Percentiles rank a stretch among this genome's conserved stretches.
These are phyloP conservation scores for Drosophila kuntzei DNA, from an alignment of 2,888 invertebrate species.

Conservation along the genomic window DNA sequence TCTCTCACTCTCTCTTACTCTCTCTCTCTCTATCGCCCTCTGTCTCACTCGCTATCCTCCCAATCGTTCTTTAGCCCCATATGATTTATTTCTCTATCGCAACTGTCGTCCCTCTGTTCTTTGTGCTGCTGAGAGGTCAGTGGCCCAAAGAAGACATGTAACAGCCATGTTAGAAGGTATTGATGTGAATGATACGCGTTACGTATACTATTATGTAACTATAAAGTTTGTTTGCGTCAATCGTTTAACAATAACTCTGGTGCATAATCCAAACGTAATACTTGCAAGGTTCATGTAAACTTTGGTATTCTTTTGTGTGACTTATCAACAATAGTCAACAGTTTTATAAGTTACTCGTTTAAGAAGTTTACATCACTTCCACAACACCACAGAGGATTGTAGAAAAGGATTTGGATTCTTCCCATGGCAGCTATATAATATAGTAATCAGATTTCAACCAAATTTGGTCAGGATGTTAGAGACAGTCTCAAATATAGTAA, in stretches of 20 bases:
- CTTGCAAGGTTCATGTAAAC: too few species aligned
- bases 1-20: not conserved
- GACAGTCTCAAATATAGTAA: too few species aligned
- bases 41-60: slow-evolving; percentile 2
- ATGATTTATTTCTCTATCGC: slow-evolving; percentile 47
- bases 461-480: too few species aligned
- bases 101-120: slow-evolving; percentile 26
- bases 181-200: slow-evolving; percentile 11
- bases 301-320: not conserved
- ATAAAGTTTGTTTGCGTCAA: not conserved
- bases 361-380: too few species aligned
- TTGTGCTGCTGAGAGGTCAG: slow-evolving; percentile 31
- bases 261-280: not conserved
- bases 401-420: too few species aligned
- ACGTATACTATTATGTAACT: slow-evolving; percentile 2
- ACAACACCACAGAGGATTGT: too few species aligned
- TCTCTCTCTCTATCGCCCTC: not conserved
- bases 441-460: too few species aligned
- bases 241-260: not conserved
- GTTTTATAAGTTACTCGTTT: too few species aligned
- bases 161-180: slow-evolving; percentile 7
- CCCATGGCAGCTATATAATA: too few species aligned
- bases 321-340: too few species aligned
- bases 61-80: slow-evolving; percentile 4
- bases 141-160: slow-evolving; percentile 42